phyloP scores from a whole-genome alignment of 2,888 invertebrate genomes.

The Leptinotarsa tumamoca region DNA sequence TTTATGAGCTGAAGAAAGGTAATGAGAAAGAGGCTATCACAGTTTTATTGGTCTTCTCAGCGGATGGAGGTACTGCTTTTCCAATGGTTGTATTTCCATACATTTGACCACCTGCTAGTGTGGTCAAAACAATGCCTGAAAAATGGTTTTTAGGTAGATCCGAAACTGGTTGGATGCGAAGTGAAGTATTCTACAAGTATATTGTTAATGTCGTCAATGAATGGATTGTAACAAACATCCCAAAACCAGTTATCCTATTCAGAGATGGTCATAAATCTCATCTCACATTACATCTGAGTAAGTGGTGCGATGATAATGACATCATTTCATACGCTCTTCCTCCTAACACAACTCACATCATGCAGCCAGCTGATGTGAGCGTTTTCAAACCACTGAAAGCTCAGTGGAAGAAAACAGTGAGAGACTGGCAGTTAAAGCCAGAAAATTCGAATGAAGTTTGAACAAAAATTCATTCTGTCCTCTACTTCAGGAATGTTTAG shows the following conservation, averaged over 20 bases:
- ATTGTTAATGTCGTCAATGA: constrained; percentile 20
- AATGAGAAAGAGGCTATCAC: constrained; percentile 28
- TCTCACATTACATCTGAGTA: constrained; percentile 30
- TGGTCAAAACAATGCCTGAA: constrained; percentile 39
- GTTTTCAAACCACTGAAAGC: constrained; percentile 38
- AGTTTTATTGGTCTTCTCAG: constrained; percentile 46
- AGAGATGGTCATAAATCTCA: constrained; percentile 14
- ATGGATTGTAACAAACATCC: constrained; percentile 13
- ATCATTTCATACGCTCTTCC: constrained; percentile 50
- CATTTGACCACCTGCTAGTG: constrained; percentile 40
- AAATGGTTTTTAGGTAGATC: constrained; percentile 49
- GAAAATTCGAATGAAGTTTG: constrained; percentile 14
- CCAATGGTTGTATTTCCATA: constrained; percentile 38
- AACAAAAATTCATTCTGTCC: constrained; percentile 9
- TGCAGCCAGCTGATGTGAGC: constrained; percentile 38
- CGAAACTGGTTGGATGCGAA: constrained; percentile 52
- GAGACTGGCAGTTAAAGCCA: constrained; percentile 24
- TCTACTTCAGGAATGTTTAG: constrained; percentile 1
- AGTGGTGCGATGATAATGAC: constrained; percentile 49
- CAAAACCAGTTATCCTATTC: constrained; percentile 21
- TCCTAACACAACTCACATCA: constrained; percentile 36
- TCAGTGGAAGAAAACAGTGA: constrained; percentile 31
- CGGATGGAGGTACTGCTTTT: constrained; percentile 44
- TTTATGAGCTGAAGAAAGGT: constrained; percentile 51
- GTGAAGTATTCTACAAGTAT: constrained; percentile 17